Percentiles rank a stretch among this genome's conserved stretches.
phyloP scores from a whole-genome alignment of 92 coral and sea anemone species.

The Virgularia gustaviana region DNA sequence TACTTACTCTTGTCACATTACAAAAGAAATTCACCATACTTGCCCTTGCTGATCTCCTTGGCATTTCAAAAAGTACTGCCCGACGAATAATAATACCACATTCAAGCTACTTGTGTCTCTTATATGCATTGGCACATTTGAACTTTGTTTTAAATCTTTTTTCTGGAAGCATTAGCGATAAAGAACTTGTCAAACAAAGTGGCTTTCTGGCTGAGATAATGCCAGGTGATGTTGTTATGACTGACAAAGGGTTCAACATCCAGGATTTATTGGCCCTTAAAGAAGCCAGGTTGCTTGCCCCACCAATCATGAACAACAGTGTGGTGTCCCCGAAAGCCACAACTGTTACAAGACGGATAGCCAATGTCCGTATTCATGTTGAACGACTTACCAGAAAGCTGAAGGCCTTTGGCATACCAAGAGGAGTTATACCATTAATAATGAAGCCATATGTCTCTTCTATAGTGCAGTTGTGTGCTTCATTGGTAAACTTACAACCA shows the following conservation, averaged over 20 bases:
- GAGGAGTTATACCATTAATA: conserved; percentile 64
- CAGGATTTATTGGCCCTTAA: conserved; percentile 54
- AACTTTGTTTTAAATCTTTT: conserved; percentile 57
- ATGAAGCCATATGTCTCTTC: conserved; percentile 55
- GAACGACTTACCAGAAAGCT: conserved; percentile 61
- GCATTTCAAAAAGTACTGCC: too few species aligned
- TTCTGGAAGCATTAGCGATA: conserved; percentile 64
- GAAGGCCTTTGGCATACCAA: conserved; percentile 50
- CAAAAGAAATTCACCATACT: too few species aligned
- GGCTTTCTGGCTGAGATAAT: conserved; percentile 54
- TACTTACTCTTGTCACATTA: too few species aligned
- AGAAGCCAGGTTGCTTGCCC: conserved; percentile 51
- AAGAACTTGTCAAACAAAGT: conserved; percentile 56
- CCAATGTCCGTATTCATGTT: conserved; percentile 66
- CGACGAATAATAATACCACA: too few species aligned
- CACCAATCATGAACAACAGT: conserved; percentile 58
- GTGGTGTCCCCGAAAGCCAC: conserved; percentile 66
- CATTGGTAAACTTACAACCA: conserved; percentile 58
- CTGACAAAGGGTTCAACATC: too few species aligned
- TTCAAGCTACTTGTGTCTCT: conserved; percentile 62
- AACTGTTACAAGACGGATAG: conserved; percentile 66
- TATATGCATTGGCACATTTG: conserved; percentile 54
- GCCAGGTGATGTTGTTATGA: too few species aligned
- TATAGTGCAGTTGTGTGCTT: conserved; percentile 60
- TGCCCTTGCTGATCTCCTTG: too few species aligned